Conservation (phyloP, 2,113 vertebrate genomes). For the Nerophis lumbriciformis region DNA sequence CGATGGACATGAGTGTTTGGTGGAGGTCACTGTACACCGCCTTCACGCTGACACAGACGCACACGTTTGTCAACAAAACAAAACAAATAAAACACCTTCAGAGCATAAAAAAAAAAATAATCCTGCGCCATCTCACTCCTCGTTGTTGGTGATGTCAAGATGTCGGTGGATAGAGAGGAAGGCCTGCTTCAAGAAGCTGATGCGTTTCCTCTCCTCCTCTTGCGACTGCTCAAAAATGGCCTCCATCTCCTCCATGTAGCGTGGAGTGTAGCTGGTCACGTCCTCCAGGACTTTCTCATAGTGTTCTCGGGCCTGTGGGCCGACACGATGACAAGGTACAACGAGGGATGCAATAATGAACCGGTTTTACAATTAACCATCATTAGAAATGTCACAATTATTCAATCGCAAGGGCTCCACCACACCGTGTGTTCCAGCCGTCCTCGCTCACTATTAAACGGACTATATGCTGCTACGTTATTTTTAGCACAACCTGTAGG, state of each 20-base stretch:
- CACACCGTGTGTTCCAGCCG: too few relatives aligned
- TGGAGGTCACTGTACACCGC: slow-evolving; percentile 77
- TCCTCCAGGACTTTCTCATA: slow-evolving; percentile 79
- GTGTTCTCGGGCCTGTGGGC: slow-evolving; percentile 62
- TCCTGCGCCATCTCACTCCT: slow-evolving; percentile 57
- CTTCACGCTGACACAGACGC: slow-evolving; percentile 63
- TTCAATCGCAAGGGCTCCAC: too few relatives aligned
- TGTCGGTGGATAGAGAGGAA: slow-evolving; percentile 79
- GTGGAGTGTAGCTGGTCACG: slow-evolving; percentile 73
- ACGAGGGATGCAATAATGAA: too few relatives aligned
- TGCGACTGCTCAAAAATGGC: slow-evolving; percentile 81
- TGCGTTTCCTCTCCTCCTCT: slow-evolving; percentile 78
- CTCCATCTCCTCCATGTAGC: slow-evolving; percentile 87
- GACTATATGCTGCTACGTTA: too few relatives aligned
- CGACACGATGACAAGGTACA: too few relatives aligned
- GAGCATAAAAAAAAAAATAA: background rate
- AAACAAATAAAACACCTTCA: background rate
- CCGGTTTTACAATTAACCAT: too few relatives aligned
- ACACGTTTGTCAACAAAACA: background rate
- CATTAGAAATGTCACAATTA: too few relatives aligned
- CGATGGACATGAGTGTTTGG: slow-evolving; percentile 73
- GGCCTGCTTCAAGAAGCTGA: slow-evolving; percentile 76
- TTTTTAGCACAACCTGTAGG: too few relatives aligned
- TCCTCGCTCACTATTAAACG: too few relatives aligned
- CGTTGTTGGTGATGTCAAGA: slow-evolving; percentile 77